Base-by-base conservation (phyloP, 2,797 vertebrate genomes). In the Lagodon rhomboides region DNA sequence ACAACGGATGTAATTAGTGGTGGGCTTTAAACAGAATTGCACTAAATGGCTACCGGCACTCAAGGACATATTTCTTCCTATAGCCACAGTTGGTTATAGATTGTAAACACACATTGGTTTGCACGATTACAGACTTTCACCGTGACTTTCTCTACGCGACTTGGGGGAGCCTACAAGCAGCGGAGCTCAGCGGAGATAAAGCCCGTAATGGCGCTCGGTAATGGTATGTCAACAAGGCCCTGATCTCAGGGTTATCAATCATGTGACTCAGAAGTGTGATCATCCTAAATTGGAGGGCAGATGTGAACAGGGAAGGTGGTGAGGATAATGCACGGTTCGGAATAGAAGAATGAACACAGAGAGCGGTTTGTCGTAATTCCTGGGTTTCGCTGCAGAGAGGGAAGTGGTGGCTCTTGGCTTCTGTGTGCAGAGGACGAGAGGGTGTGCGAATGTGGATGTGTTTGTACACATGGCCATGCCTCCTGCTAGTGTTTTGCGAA, bases 1-100 rank as follows among this genome's bases (percentile, higher is more conserved):
- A 92, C 85, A 87, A 77, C 77, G 73, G 83, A 91, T 88, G 80
- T 86, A 91, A 93, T 94, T 93, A 92, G 87, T 68, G 83, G 86
- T 76, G 68, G 70, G 76, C 83, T 89, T 89, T 86, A 90, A 90
- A 90, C 87, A 87, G 85, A 87, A 83, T 22, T 80, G 71, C 68
- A 79, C 77, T 67, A 83, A 92, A 91, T 70, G 85, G 84, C 92
- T 93, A 90, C 89, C 34, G 85, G 85, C 83, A 71, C 60, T 80
- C 72, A 22, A 25, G 72, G 78, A 86, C 83, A 79, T 80, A 86
- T 88, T 83, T 87, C 89, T 89, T 82, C 75, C 73, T 80, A 68
- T 55, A 85, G 87, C 87, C 77, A n/a, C 84, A 84, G 78, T 88
- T 83, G 85, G 77, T 89, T 86, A 88, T 75, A 84, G 84, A 86